These are phyloP conservation scores for Xerus rutilus DNA, from an alignment of 2,797 vertebrate species.

Conservation along the genomic window DNA sequence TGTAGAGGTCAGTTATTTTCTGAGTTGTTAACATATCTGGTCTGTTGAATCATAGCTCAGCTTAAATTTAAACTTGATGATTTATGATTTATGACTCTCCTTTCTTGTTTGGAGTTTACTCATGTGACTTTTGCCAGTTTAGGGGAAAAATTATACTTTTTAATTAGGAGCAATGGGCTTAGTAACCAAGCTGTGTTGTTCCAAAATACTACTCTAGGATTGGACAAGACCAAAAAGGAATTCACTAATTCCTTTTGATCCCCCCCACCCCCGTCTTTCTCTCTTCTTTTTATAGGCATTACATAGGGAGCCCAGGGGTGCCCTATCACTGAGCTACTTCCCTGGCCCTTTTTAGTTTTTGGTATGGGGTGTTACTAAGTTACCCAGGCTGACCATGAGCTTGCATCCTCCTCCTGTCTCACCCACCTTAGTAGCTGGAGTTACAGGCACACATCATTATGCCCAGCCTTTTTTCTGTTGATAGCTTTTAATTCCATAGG, in stretches of 20 bases:
- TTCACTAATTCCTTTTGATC: neutral
- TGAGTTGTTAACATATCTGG: neutral
- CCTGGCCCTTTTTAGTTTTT: no score
- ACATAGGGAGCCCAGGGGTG: no score
- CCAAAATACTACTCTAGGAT: neutral
- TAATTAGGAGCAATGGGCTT: neutral
- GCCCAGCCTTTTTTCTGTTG: neutral
- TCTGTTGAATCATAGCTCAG: neutral
- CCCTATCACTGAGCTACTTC: no score
- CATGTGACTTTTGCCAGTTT: neutral
- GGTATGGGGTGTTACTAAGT: no score
- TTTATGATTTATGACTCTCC: neutral
- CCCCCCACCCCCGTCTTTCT: rapidly evolving
- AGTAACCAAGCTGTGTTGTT: neutral
- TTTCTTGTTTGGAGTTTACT: neutral
- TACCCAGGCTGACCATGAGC: no score
- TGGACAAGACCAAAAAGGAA: neutral
- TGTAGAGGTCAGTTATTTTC: neutral
- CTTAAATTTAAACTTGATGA: neutral
- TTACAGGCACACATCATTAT: no score
- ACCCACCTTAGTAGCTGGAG: no score
- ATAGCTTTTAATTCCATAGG: neutral
- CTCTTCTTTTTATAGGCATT: no score
- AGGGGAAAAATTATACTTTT: neutral
- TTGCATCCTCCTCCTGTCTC: no score